Evolutionary conservation across 1,140 invertebrate genomes (phyloP).

Genomic region (Vollenhovia emeryi): DNA sequence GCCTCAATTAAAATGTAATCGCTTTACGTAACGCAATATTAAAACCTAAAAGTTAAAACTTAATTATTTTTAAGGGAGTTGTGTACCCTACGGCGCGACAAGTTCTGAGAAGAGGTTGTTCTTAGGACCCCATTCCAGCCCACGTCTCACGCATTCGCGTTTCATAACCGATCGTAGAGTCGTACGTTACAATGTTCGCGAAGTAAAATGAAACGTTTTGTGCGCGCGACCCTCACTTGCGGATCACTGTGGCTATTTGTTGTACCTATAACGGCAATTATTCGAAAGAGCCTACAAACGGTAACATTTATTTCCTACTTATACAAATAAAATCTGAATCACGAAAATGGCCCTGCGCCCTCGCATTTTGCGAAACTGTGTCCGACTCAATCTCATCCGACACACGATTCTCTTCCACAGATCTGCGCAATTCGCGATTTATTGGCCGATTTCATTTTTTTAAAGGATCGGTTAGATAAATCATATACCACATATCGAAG

Average conservation of each 20-base stretch:
- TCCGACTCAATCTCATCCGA: neutral
- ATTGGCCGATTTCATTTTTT: neutral
- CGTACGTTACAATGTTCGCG: neutral
- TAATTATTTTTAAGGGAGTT: conserved; percentile 16
- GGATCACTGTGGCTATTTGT: neutral
- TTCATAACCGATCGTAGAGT: neutral
- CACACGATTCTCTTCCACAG: neutral
- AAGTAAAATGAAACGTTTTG: neutral
- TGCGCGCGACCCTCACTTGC: neutral
- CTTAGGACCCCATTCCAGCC: neutral
- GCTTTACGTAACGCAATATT: neutral
- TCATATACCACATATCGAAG: neutral
- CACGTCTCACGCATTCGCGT: neutral
- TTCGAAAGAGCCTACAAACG: neutral
- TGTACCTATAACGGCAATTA: conserved; percentile 2
- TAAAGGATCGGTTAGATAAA: neutral
- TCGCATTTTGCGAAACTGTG: conserved; percentile 14
- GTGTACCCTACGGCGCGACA: neutral
- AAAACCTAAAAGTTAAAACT: conserved; percentile 20
- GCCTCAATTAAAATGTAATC: neutral
- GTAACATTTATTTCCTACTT: conserved; percentile 23
- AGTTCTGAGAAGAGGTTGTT: neutral
- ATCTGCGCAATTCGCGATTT: neutral
- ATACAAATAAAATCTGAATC: conserved; percentile 31
- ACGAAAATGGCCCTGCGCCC: neutral